A percentile compares a stretch with the other conserved stretches of the same genome.
These are phyloP conservation scores for Sinocyclocheilus grahami DNA, from an alignment of 2,113 vertebrate genomes.

Conservation along the genomic window DNA sequence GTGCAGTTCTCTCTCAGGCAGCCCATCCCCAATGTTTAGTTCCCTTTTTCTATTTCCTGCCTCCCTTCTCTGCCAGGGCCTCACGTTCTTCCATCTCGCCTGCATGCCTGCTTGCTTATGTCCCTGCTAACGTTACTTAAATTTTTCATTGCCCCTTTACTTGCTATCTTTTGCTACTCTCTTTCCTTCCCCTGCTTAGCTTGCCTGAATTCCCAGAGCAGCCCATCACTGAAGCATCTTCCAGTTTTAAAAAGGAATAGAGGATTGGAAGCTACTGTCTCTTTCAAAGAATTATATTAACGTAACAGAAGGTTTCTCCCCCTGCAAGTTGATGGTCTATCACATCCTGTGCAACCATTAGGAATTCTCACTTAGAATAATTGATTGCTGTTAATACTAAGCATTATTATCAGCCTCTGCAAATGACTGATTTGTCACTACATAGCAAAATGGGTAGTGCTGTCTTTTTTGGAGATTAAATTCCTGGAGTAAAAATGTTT, in stretches of 20 bases:
- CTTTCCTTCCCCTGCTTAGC: constrained; percentile 10
- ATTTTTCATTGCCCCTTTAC: constrained; percentile 71
- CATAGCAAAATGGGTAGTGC: background rate
- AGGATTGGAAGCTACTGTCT: constrained; percentile 8
- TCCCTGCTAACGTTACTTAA: constrained; percentile 71
- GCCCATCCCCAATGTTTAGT: background rate
- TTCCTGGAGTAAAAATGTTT: background rate
- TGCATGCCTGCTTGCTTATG: constrained; percentile 67
- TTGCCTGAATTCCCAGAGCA: constrained; percentile 10
- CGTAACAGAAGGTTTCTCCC: background rate
- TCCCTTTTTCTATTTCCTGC: background rate
- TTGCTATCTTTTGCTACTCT: constrained; percentile 47
- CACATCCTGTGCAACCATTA: background rate
- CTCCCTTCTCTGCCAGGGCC: constrained; percentile 50
- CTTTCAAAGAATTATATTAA: background rate
- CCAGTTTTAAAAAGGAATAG: background rate
- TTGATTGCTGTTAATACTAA: background rate
- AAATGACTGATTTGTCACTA: background rate
- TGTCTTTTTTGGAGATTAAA: background rate
- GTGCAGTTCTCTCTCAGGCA: too few species aligned
- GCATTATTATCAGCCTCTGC: background rate
- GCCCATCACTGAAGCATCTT: constrained; percentile 19
- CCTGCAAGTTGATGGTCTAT: background rate
- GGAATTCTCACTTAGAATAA: constrained; percentile 3
- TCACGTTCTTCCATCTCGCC: constrained; percentile 50